Evolutionary conservation across 2,797 vertebrate genomes (phyloP).

Genomic region (Lophius americanus): DNA sequence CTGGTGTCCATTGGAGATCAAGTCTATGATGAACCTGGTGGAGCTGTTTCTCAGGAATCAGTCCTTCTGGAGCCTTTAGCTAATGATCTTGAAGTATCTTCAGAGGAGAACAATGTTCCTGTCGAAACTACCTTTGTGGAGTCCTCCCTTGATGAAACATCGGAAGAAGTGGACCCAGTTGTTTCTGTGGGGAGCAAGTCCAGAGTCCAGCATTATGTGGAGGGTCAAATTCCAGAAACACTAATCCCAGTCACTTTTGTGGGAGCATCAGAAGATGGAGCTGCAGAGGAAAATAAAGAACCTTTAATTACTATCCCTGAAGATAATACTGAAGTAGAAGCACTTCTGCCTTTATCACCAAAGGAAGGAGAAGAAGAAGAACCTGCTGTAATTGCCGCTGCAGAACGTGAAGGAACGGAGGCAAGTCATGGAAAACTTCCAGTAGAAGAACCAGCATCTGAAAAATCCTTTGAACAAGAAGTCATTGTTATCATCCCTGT

Average conservation of each 20-base stretch:
- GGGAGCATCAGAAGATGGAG: background rate
- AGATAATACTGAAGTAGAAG: slow-evolving; percentile 1
- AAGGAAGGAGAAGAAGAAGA: slow-evolving; percentile 13
- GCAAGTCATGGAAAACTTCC: slow-evolving; percentile 1
- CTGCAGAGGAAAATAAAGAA: slow-evolving; percentile 7
- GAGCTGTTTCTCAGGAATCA: slow-evolving; percentile 2
- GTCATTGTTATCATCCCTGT: background rate
- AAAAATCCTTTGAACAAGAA: slow-evolving; percentile 3
- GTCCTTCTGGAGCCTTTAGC: slow-evolving; percentile 8
- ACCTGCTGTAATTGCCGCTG: background rate
- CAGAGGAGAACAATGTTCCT: slow-evolving; percentile 1
- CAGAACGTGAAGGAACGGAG: slow-evolving; percentile 9
- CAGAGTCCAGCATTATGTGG: background rate
- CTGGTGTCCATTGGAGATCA: background rate
- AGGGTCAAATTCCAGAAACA: background rate
- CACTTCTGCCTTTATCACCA: slow-evolving; percentile 4
- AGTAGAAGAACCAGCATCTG: slow-evolving; percentile 2
- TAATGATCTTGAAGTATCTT: slow-evolving; percentile 10
- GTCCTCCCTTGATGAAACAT: background rate
- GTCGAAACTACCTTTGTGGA: slow-evolving; percentile 7
- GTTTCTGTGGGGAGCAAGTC: background rate
- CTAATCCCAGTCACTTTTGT: background rate
- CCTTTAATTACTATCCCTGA: background rate
- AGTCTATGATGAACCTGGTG: background rate
- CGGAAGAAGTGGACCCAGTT: background rate